Conservation (phyloP, 2,113 vertebrate genomes). For the Bostrychus sinensis region DNA sequence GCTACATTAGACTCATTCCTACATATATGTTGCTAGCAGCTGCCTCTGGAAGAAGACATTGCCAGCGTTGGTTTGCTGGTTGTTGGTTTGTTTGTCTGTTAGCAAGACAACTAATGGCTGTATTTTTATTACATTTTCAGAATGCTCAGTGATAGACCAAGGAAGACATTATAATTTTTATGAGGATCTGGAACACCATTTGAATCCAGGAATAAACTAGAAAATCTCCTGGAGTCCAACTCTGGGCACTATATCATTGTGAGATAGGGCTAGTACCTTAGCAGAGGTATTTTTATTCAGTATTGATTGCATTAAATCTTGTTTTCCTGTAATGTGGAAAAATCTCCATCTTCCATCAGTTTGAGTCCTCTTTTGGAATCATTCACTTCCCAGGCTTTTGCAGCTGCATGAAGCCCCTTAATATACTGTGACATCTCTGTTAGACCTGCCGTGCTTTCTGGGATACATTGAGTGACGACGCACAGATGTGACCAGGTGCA, state of each 20-base stretch:
- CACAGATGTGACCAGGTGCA: constrained; percentile 53
- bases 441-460: constrained; percentile 14
- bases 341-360: neutral
- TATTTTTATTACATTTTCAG: no score
- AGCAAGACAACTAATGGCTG: no score
- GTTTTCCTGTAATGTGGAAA: neutral
- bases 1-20: no score
- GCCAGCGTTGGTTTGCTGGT: no score
- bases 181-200: no score
- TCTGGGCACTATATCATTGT: neutral
- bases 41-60: no score
- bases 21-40: no score
- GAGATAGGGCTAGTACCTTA: no score
- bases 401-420: constrained; percentile 50
- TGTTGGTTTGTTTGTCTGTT: no score
- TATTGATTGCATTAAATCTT: neutral
- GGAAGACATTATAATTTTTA: no score
- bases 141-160: no score
- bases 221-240: neutral
- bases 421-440: constrained; percentile 35
- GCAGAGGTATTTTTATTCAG: constrained; percentile 8
- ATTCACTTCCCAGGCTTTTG: constrained; percentile 31
- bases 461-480: constrained; percentile 10
- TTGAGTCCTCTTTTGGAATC: constrained; percentile 24
- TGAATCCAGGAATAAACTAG: no score